These are phyloP conservation scores for Pachycephala philippinensis DNA, from an alignment of 2,113 vertebrate genomes.

Conservation along the genomic window DNA sequence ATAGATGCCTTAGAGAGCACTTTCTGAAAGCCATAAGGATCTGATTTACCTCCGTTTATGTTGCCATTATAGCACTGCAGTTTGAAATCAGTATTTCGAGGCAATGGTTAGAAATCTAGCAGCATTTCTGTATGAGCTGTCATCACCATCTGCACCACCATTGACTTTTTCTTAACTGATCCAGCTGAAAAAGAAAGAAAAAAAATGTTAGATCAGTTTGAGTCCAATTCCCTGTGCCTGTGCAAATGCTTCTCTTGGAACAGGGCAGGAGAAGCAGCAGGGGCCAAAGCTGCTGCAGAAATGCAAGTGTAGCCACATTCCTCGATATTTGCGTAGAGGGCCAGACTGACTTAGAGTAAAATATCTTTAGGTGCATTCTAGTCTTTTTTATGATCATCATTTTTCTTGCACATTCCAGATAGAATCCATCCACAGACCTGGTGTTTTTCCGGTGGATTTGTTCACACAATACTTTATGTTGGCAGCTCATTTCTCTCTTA, in stretches of 20 bases:
- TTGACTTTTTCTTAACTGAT: background rate
- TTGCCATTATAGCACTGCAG: background rate
- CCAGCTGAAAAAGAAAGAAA: background rate
- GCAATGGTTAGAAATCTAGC: background rate
- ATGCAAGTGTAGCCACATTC: conserved; percentile 8
- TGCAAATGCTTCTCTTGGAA: conserved; percentile 19
- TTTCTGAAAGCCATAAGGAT: background rate
- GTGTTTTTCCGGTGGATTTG: conserved; percentile 3
- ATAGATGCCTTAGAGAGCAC: background rate
- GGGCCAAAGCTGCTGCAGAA: conserved; percentile 33
- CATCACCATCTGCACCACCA: background rate
- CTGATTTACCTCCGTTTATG: conserved; percentile 9
- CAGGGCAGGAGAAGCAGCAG: conserved; percentile 21
- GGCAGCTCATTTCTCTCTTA: conserved; percentile 47
- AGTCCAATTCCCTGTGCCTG: background rate
- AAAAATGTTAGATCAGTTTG: background rate
- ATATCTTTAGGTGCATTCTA: background rate
- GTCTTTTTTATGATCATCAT: background rate
- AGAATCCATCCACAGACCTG: background rate
- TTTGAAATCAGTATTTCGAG: background rate
- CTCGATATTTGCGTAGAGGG: background rate
- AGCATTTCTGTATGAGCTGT: conserved; percentile 7
- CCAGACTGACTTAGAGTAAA: background rate
- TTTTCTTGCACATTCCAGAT: background rate
- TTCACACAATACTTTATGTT: conserved; percentile 20